A percentile compares a stretch with the other conserved stretches of the same genome.
Evolutionary conservation across 2,888 invertebrate genomes (phyloP).

Genomic region (Acleris literana): DNA sequence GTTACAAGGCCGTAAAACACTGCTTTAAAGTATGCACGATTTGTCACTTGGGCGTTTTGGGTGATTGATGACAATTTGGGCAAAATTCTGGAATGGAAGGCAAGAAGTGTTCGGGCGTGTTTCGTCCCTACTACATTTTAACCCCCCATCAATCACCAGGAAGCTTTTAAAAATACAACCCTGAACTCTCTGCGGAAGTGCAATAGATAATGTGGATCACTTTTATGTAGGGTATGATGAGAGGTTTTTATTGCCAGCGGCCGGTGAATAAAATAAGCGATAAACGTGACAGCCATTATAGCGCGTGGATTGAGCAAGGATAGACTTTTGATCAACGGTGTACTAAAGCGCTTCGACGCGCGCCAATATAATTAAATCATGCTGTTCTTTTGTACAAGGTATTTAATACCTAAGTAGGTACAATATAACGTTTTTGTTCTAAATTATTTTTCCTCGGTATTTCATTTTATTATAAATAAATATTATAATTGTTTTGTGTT

Average conservation of each 20-base stretch:
- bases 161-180: conserved; percentile 48
- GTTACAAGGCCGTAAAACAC: not conserved
- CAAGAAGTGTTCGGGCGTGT: conserved; percentile 22
- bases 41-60: conserved; percentile 45
- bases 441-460: too few relatives aligned
- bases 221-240: not conserved
- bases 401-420: too few relatives aligned
- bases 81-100: conserved; percentile 21
- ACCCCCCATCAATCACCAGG: conserved; percentile 54
- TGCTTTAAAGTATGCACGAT: conserved; percentile 44
- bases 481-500: too few relatives aligned
- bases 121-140: conserved; percentile 40
- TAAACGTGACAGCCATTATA: too few relatives aligned
- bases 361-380: too few relatives aligned
- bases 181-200: conserved; percentile 22
- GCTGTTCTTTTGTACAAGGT: too few relatives aligned
- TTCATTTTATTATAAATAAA: too few relatives aligned
- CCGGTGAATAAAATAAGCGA: too few relatives aligned
- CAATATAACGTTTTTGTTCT: too few relatives aligned
- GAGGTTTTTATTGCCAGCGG: not conserved
- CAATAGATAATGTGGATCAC: not conserved
- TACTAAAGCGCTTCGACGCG: too few relatives aligned
- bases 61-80: conserved; percentile 54
- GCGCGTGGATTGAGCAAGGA: too few relatives aligned
- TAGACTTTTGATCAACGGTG: too few relatives aligned